Evolutionary conservation across 2,113 vertebrate genomes (phyloP), one percentile per base, ranked within the genome.

Genomic region (Ranitomeya imitator): DNA sequence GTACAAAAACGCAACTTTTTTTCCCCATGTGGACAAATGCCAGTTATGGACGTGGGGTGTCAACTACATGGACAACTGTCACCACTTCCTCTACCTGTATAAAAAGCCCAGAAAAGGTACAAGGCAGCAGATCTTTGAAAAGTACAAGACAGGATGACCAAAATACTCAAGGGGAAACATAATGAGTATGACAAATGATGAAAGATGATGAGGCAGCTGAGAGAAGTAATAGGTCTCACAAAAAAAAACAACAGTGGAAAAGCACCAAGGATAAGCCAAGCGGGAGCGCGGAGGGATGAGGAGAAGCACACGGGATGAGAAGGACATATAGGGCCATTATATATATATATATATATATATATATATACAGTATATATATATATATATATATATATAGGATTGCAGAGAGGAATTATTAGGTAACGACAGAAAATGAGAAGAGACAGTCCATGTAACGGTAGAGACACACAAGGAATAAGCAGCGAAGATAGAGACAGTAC

Each of bases 401-500:
- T 3, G 21, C 23, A 54, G 82, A 23, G 31, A 81, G 57, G 21
- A 81, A 59, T 45, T 15, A 31, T 18, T 16, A 51, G 71, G 16
- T 37, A 11, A 73, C 12, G 26, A 37, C 16, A 82, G 13, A 26
- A 51, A 83, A 61, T 60, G 23, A 37, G 19, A 83, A 8, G 67
- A 88, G 52, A 81, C 37, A 63, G 21, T 52, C 51, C 59, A 79
- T 57, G 18, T 16, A 69, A 55, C 31, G 51, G 54, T 51, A 5
- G 31, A 55, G 52, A 45, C 79, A 83, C 6, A n/a, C 37, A 77
- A 51, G 31, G 45, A 14, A 80, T 31, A 23, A 19, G n/a, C n/a
- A 16, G 83, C 73, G 78, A 59, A 31, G 14, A 80, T 80, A 80
- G 79, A 83, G 80, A 67, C 80, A 69, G 85, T 60, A 57, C 37